phyloP scores from a whole-genome alignment of 2,113 vertebrate genomes.

The Mustelus asterias region DNA sequence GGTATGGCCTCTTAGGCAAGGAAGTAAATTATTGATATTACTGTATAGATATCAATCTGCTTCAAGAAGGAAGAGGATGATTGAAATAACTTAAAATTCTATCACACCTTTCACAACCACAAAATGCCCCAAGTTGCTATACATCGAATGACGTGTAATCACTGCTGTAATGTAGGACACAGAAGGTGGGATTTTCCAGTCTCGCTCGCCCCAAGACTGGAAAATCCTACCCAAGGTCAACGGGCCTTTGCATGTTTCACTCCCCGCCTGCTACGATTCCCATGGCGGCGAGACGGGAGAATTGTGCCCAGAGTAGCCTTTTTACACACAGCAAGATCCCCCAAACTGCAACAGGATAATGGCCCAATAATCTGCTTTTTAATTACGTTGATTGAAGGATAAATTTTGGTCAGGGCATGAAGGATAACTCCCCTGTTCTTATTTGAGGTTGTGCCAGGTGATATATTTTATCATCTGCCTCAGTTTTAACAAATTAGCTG shows the following conservation, averaged over 20 bases:
- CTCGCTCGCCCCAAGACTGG: too few relatives aligned
- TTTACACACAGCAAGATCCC: not conserved
- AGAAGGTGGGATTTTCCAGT: too few relatives aligned
- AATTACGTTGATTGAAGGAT: not conserved
- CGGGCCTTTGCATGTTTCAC: too few relatives aligned
- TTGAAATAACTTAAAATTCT: not conserved
- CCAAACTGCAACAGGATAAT: not conserved
- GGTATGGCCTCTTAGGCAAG: not conserved
- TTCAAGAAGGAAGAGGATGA: not conserved
- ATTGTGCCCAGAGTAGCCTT: not conserved
- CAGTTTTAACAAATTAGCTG: not conserved
- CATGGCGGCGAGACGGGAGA: too few relatives aligned
- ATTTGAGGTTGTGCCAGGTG: not conserved
- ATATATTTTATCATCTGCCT: not conserved
- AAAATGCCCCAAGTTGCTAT: not conserved
- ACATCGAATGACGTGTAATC: too few relatives aligned
- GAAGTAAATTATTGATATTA: not conserved
- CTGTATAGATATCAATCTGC: not conserved
- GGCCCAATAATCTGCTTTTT: not conserved
- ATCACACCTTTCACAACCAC: not conserved
- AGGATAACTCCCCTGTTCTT: not conserved
- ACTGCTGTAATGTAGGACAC: not conserved
- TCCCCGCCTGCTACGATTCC: too few relatives aligned
- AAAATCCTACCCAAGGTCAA: too few relatives aligned
- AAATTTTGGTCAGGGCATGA: not conserved